Evolutionary conservation across 2,113 vertebrate genomes (phyloP).

Genomic region (Cebidichthys violaceus): DNA sequence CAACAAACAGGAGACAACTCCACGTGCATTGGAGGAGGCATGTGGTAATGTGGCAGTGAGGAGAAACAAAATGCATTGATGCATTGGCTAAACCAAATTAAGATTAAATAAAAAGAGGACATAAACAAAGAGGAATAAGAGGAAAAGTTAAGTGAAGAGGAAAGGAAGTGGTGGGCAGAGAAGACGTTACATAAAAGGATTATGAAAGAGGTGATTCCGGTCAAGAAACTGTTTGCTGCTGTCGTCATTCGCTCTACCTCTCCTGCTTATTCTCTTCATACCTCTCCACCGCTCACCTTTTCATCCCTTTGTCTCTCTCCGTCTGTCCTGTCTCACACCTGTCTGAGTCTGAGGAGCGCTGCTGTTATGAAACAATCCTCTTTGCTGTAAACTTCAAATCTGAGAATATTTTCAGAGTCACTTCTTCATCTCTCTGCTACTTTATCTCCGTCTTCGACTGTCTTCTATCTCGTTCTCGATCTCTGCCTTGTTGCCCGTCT

Average conservation of each 20-base stretch:
- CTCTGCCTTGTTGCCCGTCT: background rate
- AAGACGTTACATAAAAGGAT: background rate
- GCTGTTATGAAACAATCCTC: conserved; percentile 17
- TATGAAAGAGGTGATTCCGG: conserved; percentile 1
- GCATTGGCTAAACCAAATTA: background rate
- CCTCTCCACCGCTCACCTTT: background rate
- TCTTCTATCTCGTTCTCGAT: background rate
- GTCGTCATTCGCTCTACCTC: background rate
- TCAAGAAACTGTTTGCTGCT: background rate
- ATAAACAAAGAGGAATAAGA: background rate
- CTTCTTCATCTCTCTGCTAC: background rate
- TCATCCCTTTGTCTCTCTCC: background rate
- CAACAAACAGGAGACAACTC: background rate
- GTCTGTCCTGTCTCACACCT: background rate
- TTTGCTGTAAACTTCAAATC: conserved; percentile 17
- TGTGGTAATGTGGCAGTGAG: background rate
- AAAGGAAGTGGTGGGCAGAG: background rate
- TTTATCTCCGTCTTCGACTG: background rate
- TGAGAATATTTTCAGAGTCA: background rate
- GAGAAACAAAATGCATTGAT: background rate
- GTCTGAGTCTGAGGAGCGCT: background rate
- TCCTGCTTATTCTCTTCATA: background rate
- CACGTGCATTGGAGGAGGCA: background rate
- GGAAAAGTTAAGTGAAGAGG: background rate
- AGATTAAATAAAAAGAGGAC: background rate